These are phyloP conservation scores for Drosophila meridionalis DNA, from an alignment of 2,888 invertebrate genomes.

Conservation along the genomic window DNA sequence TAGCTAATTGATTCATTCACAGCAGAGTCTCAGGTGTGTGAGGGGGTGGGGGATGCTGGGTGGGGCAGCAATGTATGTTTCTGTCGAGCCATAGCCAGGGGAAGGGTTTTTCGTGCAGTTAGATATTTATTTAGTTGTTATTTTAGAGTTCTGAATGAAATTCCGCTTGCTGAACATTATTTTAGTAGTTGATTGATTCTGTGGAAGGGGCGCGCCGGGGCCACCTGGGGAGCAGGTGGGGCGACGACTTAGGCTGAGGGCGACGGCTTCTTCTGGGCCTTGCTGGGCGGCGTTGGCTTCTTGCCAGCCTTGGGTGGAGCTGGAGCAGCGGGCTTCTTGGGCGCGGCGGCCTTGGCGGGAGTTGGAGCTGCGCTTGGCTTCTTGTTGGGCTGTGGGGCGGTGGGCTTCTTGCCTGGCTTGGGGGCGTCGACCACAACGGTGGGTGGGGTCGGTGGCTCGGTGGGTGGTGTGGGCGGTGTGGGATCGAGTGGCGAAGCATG, in stretches of 20 bases:
- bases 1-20: constrained; percentile 46
- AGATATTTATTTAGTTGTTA: constrained; percentile 70
- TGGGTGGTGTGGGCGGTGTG: constrained; percentile 60
- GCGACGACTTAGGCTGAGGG: constrained; percentile 22
- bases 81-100: not conserved
- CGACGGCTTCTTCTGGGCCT: constrained; percentile 62
- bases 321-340: constrained; percentile 61
- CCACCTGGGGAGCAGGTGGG: constrained; percentile 2
- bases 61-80: not conserved
- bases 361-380: constrained; percentile 32
- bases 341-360: constrained; percentile 49
- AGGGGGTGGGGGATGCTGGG: not conserved
- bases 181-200: constrained; percentile 20
- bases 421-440: constrained; percentile 45
- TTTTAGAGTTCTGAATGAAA: constrained; percentile 69
- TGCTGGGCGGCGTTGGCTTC: constrained; percentile 63
- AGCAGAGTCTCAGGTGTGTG: not conserved
- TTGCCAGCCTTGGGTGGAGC: constrained; percentile 52
- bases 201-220: not conserved
- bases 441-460: constrained; percentile 55
- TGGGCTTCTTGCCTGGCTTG: constrained; percentile 59
- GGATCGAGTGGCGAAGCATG: constrained; percentile 42
- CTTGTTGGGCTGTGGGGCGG: constrained; percentile 56
- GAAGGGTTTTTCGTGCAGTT: constrained; percentile 22
- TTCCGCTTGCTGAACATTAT: constrained; percentile 67